phyloP scores from a whole-genome alignment of 2,797 vertebrate species.

The Tolypeutes matacus region DNA sequence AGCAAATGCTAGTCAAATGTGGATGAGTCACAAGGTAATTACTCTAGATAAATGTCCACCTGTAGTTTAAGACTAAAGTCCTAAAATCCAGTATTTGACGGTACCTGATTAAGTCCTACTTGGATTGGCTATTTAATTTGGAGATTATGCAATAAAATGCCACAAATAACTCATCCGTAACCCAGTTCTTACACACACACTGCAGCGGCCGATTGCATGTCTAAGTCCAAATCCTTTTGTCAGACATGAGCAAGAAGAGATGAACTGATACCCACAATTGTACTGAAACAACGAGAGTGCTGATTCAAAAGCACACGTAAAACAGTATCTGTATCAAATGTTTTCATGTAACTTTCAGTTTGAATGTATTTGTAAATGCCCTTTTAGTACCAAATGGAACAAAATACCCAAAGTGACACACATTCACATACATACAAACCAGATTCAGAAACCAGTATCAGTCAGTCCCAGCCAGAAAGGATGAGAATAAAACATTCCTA shows the following conservation, averaged over 20 bases:
- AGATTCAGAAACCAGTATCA: background rate
- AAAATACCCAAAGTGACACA: background rate
- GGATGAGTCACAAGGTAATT: conserved; percentile 88
- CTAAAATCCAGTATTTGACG: conserved; percentile 81
- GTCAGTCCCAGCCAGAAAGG: background rate
- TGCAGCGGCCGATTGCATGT: conserved; percentile 62
- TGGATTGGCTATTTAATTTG: conserved; percentile 55
- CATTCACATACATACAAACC: background rate
- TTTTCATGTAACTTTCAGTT: background rate
- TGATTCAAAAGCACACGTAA: background rate
- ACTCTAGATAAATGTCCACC: conserved; percentile 87
- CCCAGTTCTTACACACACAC: conserved; percentile 40
- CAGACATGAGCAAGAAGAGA: background rate
- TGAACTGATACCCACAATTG: background rate
- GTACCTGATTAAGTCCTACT: conserved; percentile 71
- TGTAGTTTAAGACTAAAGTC: conserved; percentile 84
- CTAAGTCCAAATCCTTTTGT: conserved; percentile 35
- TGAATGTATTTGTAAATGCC: background rate
- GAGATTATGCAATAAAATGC: conserved; percentile 44
- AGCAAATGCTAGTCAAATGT: conserved; percentile 87
- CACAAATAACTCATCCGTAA: conserved; percentile 62
- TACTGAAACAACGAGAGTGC: background rate
- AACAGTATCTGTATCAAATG: background rate
- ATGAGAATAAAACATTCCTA: background rate
- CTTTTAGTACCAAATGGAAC: background rate